Base-by-base conservation (phyloP, 2,113 vertebrate species). In the Megaleporinus macrocephalus region DNA sequence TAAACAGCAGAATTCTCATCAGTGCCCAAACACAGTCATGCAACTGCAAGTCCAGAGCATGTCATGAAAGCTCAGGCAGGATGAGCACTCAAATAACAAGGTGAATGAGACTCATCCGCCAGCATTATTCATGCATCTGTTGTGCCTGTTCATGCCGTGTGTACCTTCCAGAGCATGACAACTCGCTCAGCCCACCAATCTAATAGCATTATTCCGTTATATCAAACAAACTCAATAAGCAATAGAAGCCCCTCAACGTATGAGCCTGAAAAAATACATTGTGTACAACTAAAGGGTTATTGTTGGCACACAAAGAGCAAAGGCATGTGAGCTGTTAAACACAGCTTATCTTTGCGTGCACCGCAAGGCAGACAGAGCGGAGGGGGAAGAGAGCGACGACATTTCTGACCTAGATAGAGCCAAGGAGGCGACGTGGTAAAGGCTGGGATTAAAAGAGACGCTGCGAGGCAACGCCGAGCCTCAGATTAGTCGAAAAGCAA, bases 401-500 rank as follows among this genome's bases (percentile, higher is more conserved):
- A 77, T 80, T 83, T 78, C 61, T 86, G 85, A 83, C 85, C 85
- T 78, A 86, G 77, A 83, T 80, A 80, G 59, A 83, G 78, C 73
- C 59, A 73, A 83, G 73, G 22, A 77, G 65, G 63, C 80, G 49
- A 75, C 61, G 53, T 36, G 74, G 61, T 65, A 44, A 77, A 62
- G 76, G 62, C 63, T 47, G 49, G 75, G 61, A 83, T 77, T 77
- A 77, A 77, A 83, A 86, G 78, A 71, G 68, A 49, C 69, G 82
- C 78, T 73, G 73, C 63, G 63, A 85, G 84, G 76, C 84, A 83
- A 76, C 29, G 55, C 57, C 62, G 44, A 79, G 84, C 77, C 80
- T 47, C 10, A 65, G 76, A 79, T 62, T 61, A 82, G 71, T 47
- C 30, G 49, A 79, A 78, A 76, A 51, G 73, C 65, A 57, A 79